Evolutionary conservation across 2,888 invertebrate species (phyloP).

Genomic region (Allacma fusca): DNA sequence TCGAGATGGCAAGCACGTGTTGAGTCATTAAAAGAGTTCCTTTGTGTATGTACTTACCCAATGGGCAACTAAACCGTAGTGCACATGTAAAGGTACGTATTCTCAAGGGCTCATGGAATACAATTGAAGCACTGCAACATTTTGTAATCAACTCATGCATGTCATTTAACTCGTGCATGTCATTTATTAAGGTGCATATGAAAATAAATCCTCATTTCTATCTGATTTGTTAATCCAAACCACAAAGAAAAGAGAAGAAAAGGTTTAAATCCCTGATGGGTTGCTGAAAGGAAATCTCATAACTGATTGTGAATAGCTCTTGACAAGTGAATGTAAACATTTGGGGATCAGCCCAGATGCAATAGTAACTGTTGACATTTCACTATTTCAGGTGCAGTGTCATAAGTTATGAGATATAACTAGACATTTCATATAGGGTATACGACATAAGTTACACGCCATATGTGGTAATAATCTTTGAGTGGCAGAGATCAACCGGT

Average conservation of each 20-base stretch:
- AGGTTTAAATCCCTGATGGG: slow-evolving; percentile 9
- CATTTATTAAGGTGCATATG: not conserved
- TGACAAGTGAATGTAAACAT: not conserved
- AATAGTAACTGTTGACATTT: slow-evolving; percentile 3
- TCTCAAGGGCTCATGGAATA: too few relatives aligned
- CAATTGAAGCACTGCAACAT: too few relatives aligned
- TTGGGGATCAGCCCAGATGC: not conserved
- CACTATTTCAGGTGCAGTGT: slow-evolving; percentile 1
- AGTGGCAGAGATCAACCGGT: too few relatives aligned
- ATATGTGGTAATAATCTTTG: too few relatives aligned
- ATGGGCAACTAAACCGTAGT: too few relatives aligned
- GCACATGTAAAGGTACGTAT: too few relatives aligned
- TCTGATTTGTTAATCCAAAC: not conserved
- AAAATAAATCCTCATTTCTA: not conserved
- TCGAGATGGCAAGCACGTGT: too few relatives aligned
- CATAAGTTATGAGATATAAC: not conserved
- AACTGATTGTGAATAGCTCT: not conserved
- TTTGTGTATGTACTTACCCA: too few relatives aligned
- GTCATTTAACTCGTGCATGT: too few relatives aligned
- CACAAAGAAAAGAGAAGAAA: not conserved
- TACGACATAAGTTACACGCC: too few relatives aligned
- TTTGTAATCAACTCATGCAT: too few relatives aligned
- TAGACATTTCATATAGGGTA: not conserved
- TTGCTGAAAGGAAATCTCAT: not conserved
- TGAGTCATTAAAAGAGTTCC: too few relatives aligned